Evolutionary conservation across 2,797 vertebrate species (phyloP).

Genomic region (Megalops cyprinoides): DNA sequence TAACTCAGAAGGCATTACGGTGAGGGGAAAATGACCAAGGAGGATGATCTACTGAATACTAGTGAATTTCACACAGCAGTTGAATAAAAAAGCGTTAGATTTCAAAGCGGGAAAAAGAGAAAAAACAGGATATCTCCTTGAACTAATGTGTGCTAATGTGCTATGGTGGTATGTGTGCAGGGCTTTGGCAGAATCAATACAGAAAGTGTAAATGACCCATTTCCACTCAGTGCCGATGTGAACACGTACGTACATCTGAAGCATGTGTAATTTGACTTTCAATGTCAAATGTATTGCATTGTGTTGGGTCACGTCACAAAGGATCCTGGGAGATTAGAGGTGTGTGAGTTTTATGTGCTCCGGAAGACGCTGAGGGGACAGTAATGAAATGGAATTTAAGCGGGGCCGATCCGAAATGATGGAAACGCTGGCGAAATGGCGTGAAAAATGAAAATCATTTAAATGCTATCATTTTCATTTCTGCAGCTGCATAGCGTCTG

Average conservation of each 20-base stretch:
- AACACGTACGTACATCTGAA: slow-evolving; percentile 64
- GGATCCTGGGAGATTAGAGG: slow-evolving; percentile 52
- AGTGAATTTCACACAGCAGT: slow-evolving; percentile 44
- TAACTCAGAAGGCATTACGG: slow-evolving; percentile 55
- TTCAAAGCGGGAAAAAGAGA: slow-evolving; percentile 50
- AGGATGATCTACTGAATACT: slow-evolving; percentile 47
- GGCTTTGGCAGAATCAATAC: slow-evolving; percentile 63
- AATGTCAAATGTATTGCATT: slow-evolving; percentile 64
- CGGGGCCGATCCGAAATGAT: slow-evolving; percentile 39
- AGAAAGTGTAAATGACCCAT: slow-evolving; percentile 62
- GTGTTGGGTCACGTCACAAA: slow-evolving; percentile 52
- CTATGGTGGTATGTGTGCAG: not conserved
- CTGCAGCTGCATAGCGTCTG: not conserved
- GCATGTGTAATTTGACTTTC: slow-evolving; percentile 63
- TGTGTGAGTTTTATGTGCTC: slow-evolving; percentile 42
- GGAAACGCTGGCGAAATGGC: slow-evolving; percentile 36
- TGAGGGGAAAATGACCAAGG: slow-evolving; percentile 30
- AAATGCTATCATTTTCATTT: slow-evolving; percentile 30
- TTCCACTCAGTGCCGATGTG: slow-evolving; percentile 47
- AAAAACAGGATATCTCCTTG: slow-evolving; percentile 34
- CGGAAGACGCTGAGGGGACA: slow-evolving; percentile 20
- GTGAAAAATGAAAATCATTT: slow-evolving; percentile 28
- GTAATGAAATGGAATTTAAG: slow-evolving; percentile 48
- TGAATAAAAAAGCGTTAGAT: slow-evolving; percentile 40
- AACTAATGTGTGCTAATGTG: slow-evolving; percentile 36